Base-by-base conservation (phyloP, 2,797 vertebrate species). In the Balearica regulorum region DNA sequence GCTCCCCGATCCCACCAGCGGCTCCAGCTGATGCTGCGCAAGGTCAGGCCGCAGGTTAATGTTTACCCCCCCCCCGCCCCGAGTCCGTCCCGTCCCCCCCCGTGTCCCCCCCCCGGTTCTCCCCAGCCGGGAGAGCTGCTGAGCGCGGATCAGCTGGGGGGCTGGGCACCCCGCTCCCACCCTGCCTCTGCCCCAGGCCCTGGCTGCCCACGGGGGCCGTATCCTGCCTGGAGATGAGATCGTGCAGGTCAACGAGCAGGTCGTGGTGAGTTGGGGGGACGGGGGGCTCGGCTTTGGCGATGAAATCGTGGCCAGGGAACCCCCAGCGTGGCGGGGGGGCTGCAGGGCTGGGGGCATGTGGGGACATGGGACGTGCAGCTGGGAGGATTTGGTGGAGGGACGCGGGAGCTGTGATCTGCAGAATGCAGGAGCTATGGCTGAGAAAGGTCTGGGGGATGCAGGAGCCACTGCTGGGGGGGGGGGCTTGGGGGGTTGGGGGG, bases 181-280 rank as follows among this genome's bases (percentile, higher is more conserved):
- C 44, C 49, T 80, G 10, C 31, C 35, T 92, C 70, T 90, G 31
- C 37, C 54, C 39, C 95, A 99, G 99, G 98, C 96, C 31, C 95
- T 98, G 11, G 57, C 96, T 8, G 97, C 98, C 41, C 94, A 97
- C 10, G 97, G 72, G 72, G 96, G 97, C 39, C 98, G 95, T 80
- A 96, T 99, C 93, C 97, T 99, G 85, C 98, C 98, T 0, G 99
- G 99, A 48, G 99, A 99, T 37, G 99, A 99, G 97, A 98, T 99
- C 21, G 97, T 99, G 92, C 98, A 99, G 97, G 98, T 99, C 96
- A 99, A 99, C 5, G 97, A 98, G 94, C 99, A 99, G 96, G 99
- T 99, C 43, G 99, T 99, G 98, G 99, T 99, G 96, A 99, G 99
- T 85, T 0, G 0, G 39, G 69, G 64, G 25, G 1, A 5, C n/a